Conservation (phyloP, 2,797 vertebrate species). For the Sarcophilus harrisii region DNA sequence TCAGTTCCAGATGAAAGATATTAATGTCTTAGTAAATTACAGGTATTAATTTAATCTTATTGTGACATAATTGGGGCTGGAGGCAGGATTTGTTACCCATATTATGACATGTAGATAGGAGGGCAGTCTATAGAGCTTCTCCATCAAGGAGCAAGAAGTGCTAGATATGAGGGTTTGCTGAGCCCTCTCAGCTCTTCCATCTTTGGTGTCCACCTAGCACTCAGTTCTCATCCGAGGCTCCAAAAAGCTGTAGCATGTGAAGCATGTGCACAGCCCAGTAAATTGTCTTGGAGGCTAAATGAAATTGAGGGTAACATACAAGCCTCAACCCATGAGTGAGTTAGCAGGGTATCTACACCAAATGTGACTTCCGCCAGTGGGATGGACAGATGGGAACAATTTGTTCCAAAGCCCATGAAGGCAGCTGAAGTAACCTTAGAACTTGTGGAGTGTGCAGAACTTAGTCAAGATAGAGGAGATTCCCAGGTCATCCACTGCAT, state of each 20-base stretch:
- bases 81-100: not conserved
- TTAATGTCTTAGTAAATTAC: not conserved
- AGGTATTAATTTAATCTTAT: not conserved
- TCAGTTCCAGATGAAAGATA: not conserved
- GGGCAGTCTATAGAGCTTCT: not conserved
- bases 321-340: not conserved
- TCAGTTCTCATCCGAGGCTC: not conserved
- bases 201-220: not conserved
- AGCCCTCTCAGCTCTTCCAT: not conserved
- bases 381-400: not conserved
- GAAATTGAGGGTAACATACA: not conserved
- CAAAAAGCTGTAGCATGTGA: not conserved
- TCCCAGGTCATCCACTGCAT: not conserved
- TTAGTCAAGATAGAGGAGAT: not conserved
- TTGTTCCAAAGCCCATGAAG: not conserved
- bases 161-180: not conserved
- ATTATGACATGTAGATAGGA: not conserved
- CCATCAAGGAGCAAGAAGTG: not conserved
- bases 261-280: not conserved
- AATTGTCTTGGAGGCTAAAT: not conserved
- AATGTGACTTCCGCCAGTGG: not conserved
- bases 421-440: not conserved
- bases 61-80: not conserved
- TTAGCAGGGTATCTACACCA: not conserved
- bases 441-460: fast-evolving